A percentile compares a stretch with the other conserved stretches of the same genome.
Conservation (phyloP, 2,888 invertebrate species). For the Diaprepes abbreviatus region DNA sequence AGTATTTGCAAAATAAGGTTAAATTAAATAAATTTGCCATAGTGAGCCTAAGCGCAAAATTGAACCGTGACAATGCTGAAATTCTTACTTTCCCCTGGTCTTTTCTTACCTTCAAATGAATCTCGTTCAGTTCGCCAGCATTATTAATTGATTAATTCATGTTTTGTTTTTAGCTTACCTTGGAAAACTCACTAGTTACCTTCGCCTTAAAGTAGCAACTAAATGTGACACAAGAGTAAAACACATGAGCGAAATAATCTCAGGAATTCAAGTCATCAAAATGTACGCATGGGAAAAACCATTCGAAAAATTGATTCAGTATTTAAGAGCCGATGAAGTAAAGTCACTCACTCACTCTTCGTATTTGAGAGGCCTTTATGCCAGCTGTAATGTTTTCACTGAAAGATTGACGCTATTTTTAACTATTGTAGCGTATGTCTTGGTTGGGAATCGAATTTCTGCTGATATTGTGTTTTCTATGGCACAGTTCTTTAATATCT, state of each 20-base stretch:
- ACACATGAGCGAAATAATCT: conserved; percentile 80
- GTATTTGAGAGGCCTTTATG: conserved; percentile 71
- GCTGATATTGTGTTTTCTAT: conserved; percentile 67
- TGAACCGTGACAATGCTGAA: no score
- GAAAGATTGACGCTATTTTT: conserved; percentile 86
- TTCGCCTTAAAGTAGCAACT: conserved; percentile 67
- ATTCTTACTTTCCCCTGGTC: no score
- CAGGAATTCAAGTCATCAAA: conserved; percentile 81
- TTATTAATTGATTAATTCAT: no score
- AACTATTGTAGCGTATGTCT: conserved; percentile 82
- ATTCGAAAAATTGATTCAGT: conserved; percentile 74
- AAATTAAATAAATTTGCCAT: no score
- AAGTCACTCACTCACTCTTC: conserved; percentile 72
- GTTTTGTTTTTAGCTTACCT: conserved; percentile 51
- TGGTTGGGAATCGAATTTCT: conserved; percentile 72
- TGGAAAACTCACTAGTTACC: conserved; percentile 65
- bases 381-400: conserved; percentile 80
- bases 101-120: no score
- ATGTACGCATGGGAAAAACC: conserved; percentile 85
- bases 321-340: conserved; percentile 78
- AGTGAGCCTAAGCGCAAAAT: no score
- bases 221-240: conserved; percentile 77
- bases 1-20: no score
- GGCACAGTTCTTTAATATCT: conserved; percentile 69
- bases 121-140: no score